Evolutionary conservation across 2,113 vertebrate genomes (phyloP).

Genomic region (Psilopogon haemacephalus): DNA sequence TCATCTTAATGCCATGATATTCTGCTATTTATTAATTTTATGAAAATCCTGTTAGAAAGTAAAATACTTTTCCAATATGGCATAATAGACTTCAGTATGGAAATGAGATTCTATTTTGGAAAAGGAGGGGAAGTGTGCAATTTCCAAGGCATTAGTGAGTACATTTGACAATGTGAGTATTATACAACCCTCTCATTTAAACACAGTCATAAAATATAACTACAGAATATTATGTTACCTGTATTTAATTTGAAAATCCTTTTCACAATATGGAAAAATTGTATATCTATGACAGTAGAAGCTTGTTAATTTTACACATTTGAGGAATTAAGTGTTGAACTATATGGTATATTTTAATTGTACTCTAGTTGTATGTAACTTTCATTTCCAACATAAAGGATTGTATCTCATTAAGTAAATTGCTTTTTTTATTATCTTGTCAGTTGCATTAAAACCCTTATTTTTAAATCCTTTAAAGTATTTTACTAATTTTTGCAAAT

Average conservation of each 20-base stretch:
- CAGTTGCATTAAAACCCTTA: conserved; percentile 76
- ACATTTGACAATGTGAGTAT: conserved; percentile 69
- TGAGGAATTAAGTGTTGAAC: conserved; percentile 76
- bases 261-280: conserved; percentile 70
- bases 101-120: conserved; percentile 65
- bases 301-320: conserved; percentile 76
- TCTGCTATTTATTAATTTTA: conserved; percentile 58
- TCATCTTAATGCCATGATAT: conserved; percentile 56
- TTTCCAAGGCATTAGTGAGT: conserved; percentile 68
- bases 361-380: conserved; percentile 75
- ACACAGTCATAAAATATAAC: conserved; percentile 66
- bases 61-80: conserved; percentile 58
- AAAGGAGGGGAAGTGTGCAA: conserved; percentile 59
- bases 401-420: conserved; percentile 76
- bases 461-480: conserved; percentile 76
- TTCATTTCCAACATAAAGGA: conserved; percentile 73
- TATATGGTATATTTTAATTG: conserved; percentile 76
- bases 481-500: conserved; percentile 75
- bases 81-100: conserved; percentile 71
- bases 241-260: conserved; percentile 72
- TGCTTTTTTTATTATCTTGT: conserved; percentile 76
- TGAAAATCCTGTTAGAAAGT: conserved; percentile 50
- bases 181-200: conserved; percentile 72
- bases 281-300: conserved; percentile 76
- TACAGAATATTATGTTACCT: conserved; percentile 69